Evolutionary conservation across 2,113 vertebrate genomes (phyloP), one percentile per base, ranked within the genome.

Genomic region (Leucoraja erinaceus): DNA sequence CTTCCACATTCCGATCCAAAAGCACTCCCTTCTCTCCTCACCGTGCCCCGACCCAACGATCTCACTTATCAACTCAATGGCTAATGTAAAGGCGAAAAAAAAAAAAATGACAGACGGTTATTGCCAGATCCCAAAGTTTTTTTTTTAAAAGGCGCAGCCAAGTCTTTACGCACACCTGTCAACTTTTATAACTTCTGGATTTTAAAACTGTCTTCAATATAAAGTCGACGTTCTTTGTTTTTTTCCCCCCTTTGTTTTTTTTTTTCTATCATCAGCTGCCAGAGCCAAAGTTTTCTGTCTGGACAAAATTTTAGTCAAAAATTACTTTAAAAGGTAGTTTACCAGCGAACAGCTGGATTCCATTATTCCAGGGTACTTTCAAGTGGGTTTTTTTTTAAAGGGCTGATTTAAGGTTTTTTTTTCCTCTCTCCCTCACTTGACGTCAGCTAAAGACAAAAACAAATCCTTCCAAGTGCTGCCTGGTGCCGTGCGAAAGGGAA

Each of bases 1-100:
- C 97, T 97, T 97, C 98, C 97, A 96, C 98, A 99, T 98, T 98
- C 98, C 97, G 96, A 96, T 97, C 95, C 96, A 96, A 96, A 47
- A 95, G 93, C 94, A 38, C 88, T 91, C 88, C 66, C 88, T 91
- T 91, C 88, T 91, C 66, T 91, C 88, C 72, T 20, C 88, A 72
- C 68, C 66, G 88, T 91, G 61, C 61, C 61, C 88, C 88, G 88
- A 91, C 54, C 84, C 84, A 88, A 66, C 61, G 84, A 88, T 91
- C 88, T 66, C 88, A 91, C 31, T 70, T 91, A 91, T 91, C 88
- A 70, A 38, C 88, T 91, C 88, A 91, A 91, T 91, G 88, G 66
- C 63, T 91, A 70, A 72, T 91, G 88, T 28, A 91, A 91, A 20
- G 66, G 31, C 38, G 38, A 31, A 33, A 72, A 91, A 72, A 72